Base-by-base conservation (phyloP, 2,797 vertebrate genomes). In the Gobio occitaniae region DNA sequence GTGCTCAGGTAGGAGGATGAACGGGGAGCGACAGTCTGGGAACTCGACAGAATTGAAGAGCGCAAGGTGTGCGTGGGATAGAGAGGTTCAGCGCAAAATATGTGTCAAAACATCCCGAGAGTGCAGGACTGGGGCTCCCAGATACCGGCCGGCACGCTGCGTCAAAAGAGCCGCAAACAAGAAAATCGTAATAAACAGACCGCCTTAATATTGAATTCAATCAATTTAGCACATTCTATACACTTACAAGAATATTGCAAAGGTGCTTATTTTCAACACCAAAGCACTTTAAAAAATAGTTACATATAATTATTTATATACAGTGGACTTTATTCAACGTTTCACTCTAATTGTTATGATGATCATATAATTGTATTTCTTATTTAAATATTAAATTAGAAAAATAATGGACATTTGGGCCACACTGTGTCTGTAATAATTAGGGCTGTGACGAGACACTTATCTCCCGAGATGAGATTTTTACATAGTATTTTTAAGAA, bases 181-280 rank as follows among this genome's bases (percentile, higher is more conserved):
- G 79, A 54, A 88, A 86, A 85, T 89, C 88, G 72, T 70, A 74
- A 89, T 75, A 88, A 88, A 79, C 87, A 88, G 83, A 85, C 80
- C 17, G 4, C 32, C 69, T 86, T 85, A 83, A 89, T 72, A 86
- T 85, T 85, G 25, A 87, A 78, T 72, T 78, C 81, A 90, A 91
- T 92, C 93, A 93, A 90, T 89, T 85, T 19, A 83, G 32, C 81
- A 86, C 87, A 87, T 84, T 88, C 88, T 36, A 1, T 21, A 66
- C 86, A 78, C 70, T 83, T 63, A 41, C 32, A 29, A 6, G 38
- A 85, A 88, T 83, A 87, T 13, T 89, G 91, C 88, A 82, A 90
- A 25, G 21, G 25, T 32, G 21, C 16, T 81, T 41, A 19, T 32
- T 72, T 59, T 44, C 56, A 82, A 75, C 48, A 48, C 59, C 59